Base-by-base conservation (phyloP, 2,797 vertebrate genomes). In the Syndactyla subalaris region DNA sequence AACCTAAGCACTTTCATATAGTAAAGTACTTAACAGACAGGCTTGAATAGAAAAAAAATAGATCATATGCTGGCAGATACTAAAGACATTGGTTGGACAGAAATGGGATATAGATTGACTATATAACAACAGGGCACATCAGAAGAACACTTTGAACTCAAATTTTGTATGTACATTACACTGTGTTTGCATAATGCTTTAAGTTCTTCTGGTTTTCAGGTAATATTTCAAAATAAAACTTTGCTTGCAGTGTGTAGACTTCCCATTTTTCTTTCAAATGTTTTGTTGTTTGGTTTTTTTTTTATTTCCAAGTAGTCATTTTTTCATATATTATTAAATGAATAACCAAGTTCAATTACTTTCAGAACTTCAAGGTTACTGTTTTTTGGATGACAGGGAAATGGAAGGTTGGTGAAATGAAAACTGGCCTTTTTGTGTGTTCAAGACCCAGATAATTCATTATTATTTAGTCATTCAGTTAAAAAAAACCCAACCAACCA, bases 281-380 rank as follows among this genome's bases (percentile, higher is more conserved):
- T n/a, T n/a, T n/a, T n/a, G n/a, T n/a, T n/a, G n/a, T n/a, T n/a
- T n/a, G n/a, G n/a, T n/a, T n/a, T 7, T 12, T 19, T 26, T 15
- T 11, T 10, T 0, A 14, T 18, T 3, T 24, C 2, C 24, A 4
- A 2, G 8, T 27, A 26, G 29, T 11, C 14, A 11, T 34, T 46
- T 84, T 76, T 66, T 24, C 11, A 30, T 3, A 2, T 43, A 36
- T 39, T 75, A 22, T n/a, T 62, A 67, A 45, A 54, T 3, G 16
- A 32, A 58, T 32, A 57, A 57, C 17, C 27, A 41, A 73, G 74
- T 29, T 36, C n/a, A 49, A 2, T 14, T 4, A 29, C 30, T 45
- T 51, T 34, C 58, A 71, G 46, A 46, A 24, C 20, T 38, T 62
- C 19, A 29, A 80, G 38, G 38, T 29, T 5, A 51, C 38, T 15